Conservation (phyloP, 1,140 invertebrate species). For the Daktulosphaira vitifoliae region DNA sequence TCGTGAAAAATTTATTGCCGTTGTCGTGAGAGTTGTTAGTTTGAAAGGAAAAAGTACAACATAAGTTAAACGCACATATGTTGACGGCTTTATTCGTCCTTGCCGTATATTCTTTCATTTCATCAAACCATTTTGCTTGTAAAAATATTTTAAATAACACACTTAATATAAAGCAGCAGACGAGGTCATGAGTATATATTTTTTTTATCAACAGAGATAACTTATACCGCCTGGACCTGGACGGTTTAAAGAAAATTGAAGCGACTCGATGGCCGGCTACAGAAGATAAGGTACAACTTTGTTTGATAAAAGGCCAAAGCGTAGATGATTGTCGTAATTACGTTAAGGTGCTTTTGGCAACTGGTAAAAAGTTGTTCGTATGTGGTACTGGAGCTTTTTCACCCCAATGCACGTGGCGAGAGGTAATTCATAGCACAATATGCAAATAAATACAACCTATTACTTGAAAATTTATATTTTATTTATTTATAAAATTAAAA, state of each 20-base stretch:
- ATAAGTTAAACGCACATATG: too few species aligned
- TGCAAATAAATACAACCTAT: too few species aligned
- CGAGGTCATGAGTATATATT: background rate
- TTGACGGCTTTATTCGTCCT: too few species aligned
- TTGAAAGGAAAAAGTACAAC: too few species aligned
- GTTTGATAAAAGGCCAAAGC: constrained; percentile 76
- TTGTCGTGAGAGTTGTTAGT: too few species aligned
- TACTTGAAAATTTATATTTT: too few species aligned
- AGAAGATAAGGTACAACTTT: constrained; percentile 55
- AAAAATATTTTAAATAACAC: constrained; percentile 30
- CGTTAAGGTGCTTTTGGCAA: constrained; percentile 72
- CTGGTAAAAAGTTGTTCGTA: constrained; percentile 70
- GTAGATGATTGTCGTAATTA: constrained; percentile 83
- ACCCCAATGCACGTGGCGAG: constrained; percentile 79
- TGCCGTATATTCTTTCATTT: too few species aligned
- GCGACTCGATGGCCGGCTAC: constrained; percentile 65
- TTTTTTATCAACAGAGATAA: constrained; percentile 59
- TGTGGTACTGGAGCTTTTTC: constrained; percentile 88
- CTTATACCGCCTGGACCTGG: constrained; percentile 68
- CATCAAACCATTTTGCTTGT: too few species aligned
- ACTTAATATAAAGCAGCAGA: background rate
- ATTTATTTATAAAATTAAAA: too few species aligned
- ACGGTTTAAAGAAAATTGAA: constrained; percentile 59
- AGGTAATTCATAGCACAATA: too few species aligned
- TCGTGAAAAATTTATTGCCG: too few species aligned